Conservation (phyloP, 2,888 invertebrate genomes). For the Orthonychiurus folsomi region DNA sequence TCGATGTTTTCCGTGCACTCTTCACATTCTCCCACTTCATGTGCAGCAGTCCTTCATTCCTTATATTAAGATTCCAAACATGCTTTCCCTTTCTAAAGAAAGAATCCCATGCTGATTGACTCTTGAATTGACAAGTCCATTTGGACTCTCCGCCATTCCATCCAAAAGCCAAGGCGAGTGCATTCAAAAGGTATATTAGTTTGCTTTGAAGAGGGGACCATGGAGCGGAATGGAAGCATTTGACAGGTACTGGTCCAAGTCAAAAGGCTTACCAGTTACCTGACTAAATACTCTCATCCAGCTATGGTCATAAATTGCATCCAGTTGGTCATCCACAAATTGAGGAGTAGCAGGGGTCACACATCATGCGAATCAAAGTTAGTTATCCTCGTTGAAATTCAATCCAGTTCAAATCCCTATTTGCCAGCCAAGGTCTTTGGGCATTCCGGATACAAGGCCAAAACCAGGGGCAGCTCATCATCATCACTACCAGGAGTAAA, state of each 20-base stretch:
- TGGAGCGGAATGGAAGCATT: conserved; percentile 56
- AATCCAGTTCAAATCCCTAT: too few relatives aligned
- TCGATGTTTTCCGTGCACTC: not conserved
- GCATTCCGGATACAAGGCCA: too few relatives aligned
- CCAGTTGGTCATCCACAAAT: too few relatives aligned
- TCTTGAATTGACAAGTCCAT: conserved; percentile 1
- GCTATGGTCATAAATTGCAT: too few relatives aligned
- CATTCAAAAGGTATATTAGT: too few relatives aligned
- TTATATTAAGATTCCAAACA: not conserved
- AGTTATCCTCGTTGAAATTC: too few relatives aligned
- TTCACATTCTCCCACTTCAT: too few relatives aligned
- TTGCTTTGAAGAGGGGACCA: not conserved
- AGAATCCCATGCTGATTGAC: not conserved
- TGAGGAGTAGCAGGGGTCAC: not conserved
- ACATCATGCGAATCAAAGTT: not conserved
- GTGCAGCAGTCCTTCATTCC: not conserved
- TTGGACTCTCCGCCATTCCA: not conserved
- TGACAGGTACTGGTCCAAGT: conserved; percentile 79
- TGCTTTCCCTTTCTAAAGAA: not conserved
- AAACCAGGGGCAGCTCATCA: not conserved
- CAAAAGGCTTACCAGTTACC: conserved; percentile 77
- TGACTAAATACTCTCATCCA: conserved; percentile 91
- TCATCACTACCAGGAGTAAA: not conserved
- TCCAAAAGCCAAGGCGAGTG: too few relatives aligned
- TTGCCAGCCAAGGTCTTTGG: not conserved